Evolutionary conservation across 2,888 invertebrate genomes (phyloP).

Genomic region (Steromphala cineraria): DNA sequence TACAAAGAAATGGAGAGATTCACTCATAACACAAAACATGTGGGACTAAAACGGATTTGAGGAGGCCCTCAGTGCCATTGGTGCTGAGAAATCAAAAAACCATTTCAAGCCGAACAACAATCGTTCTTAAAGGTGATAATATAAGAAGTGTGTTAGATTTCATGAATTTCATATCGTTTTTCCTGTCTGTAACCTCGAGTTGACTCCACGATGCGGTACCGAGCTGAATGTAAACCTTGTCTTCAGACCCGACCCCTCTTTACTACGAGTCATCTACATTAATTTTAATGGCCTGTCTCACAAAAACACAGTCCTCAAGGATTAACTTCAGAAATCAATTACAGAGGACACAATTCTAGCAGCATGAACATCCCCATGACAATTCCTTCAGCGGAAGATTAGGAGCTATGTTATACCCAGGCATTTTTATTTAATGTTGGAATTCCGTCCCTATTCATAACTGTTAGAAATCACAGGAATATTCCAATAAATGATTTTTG

Average conservation of each 20-base stretch:
- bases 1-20: neutral
- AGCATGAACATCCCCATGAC: too few relatives aligned
- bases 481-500: too few relatives aligned
- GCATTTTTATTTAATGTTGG: too few relatives aligned
- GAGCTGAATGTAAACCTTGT: neutral
- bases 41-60: slow-evolving; percentile 14
- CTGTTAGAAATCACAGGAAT: too few relatives aligned
- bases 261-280: neutral
- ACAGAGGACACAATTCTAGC: neutral
- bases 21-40: slow-evolving; percentile 12
- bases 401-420: too few relatives aligned
- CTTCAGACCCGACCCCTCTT: neutral
- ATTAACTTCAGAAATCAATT: neutral
- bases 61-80: neutral
- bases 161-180: slow-evolving; percentile 8
- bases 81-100: slow-evolving; percentile 1
- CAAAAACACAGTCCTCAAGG: neutral
- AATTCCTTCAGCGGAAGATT: too few relatives aligned
- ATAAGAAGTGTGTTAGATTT: slow-evolving; percentile 12
- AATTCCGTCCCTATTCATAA: too few relatives aligned
- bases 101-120: neutral
- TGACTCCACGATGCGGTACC: neutral
- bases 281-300: neutral
- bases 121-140: slow-evolving; percentile 2
- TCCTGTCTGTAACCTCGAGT: too few relatives aligned